These are phyloP conservation scores for Euwallacea similis DNA, from an alignment of 1,140 invertebrate genomes.

Conservation along the genomic window DNA sequence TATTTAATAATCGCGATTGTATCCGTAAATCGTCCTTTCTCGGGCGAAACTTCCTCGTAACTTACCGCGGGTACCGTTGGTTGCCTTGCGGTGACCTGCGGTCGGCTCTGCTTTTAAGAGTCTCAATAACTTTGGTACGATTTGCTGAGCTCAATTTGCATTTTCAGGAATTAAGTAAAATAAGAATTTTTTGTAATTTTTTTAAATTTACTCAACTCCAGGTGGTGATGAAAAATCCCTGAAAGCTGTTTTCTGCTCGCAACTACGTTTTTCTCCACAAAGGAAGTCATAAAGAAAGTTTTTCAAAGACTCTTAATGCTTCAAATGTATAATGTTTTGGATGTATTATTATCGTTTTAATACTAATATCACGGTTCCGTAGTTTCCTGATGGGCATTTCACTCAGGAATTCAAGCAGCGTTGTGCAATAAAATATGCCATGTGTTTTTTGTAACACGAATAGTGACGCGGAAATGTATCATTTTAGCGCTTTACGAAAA, in stretches of 20 bases:
- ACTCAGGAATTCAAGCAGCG: not conserved
- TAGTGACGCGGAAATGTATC: not conserved
- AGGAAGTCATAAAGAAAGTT: too few species aligned
- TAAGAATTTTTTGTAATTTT: not conserved
- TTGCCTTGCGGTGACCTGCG: slow-evolving; percentile 23
- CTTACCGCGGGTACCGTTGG: slow-evolving; percentile 25
- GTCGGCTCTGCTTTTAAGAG: slow-evolving; percentile 11
- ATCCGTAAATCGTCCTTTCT: slow-evolving; percentile 36
- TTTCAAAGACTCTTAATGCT: not conserved
- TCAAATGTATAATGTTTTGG: slow-evolving; percentile 1
- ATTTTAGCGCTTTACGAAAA: not conserved
- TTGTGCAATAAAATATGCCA: not conserved
- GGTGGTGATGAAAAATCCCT: not conserved
- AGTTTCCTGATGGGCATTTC: slow-evolving; percentile 13
- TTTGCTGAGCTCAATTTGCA: not conserved
- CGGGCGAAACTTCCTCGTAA: slow-evolving; percentile 30
- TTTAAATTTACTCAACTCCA: not conserved
- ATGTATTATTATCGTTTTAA: slow-evolving; percentile 24
- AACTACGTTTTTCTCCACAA: not conserved
- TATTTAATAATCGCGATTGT: slow-evolving; percentile 39
- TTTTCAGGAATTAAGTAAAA: not conserved
- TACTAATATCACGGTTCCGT: slow-evolving; percentile 25
- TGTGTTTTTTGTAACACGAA: not conserved
- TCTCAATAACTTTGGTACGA: not conserved
- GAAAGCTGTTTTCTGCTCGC: not conserved